These are phyloP conservation scores for Babylonia areolata DNA, from an alignment of 1,140 invertebrate genomes.

Conservation along the genomic window DNA sequence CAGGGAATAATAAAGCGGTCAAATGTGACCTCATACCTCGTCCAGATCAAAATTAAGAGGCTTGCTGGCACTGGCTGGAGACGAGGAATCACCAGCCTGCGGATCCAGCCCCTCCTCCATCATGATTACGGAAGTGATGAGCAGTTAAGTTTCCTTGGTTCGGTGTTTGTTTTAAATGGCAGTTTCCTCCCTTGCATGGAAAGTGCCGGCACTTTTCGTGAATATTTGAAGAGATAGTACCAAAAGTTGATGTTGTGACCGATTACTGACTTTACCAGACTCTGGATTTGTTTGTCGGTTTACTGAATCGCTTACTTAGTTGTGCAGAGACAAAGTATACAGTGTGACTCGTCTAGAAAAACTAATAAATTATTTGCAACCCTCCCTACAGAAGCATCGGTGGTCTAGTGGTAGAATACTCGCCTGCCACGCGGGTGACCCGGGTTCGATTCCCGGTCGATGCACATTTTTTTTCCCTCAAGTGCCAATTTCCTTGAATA, in stretches of 20 bases:
- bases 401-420: no score
- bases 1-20: neutral
- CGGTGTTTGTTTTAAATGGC: neutral
- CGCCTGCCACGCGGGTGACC: no score
- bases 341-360: neutral
- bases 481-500: no score
- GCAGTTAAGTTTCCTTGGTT: neutral
- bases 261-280: neutral
- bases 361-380: no score
- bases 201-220: neutral
- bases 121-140: neutral
- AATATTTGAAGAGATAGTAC: neutral
- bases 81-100: slow-evolving; percentile 19
- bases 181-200: neutral
- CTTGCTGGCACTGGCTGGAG: slow-evolving; percentile 7
- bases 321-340: neutral
- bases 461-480: no score
- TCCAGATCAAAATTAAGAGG: slow-evolving; percentile 20
- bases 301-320: neutral
- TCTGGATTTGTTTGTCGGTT: neutral
- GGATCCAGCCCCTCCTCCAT: slow-evolving; percentile 36
- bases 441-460: no score
- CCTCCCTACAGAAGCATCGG: no score
- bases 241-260: neutral
- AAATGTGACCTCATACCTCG: neutral